A percentile compares a stretch with the other conserved stretches of the same genome.
Evolutionary conservation across 2,113 vertebrate genomes (phyloP).

Genomic region (Vidua chalybeata): DNA sequence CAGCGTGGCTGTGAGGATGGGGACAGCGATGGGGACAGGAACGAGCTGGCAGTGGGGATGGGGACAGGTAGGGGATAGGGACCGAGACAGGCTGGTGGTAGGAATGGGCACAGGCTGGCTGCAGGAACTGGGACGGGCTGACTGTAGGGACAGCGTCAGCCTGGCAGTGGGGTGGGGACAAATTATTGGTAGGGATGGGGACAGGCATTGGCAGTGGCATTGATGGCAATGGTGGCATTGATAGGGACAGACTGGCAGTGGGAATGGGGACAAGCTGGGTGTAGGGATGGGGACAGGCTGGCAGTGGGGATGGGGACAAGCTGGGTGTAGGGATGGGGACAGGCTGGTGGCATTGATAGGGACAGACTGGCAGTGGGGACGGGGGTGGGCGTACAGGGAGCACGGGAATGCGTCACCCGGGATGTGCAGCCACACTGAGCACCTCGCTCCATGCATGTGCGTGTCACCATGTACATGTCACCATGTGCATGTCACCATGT

Average conservation of each 20-base stretch:
- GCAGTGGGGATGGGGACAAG: fast-evolving
- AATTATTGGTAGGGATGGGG: no score
- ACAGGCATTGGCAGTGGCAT: no score
- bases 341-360: no score
- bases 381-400: not conserved
- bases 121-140: no score
- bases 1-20: not conserved
- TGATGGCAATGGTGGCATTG: no score
- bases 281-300: not conserved
- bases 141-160: not conserved
- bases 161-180: not conserved
- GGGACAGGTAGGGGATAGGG: not conserved
- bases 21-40: no score
- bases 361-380: not conserved
- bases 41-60: no score
- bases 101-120: not conserved
- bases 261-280: not conserved
- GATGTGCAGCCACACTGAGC: not conserved
- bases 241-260: not conserved
- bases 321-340: not conserved
- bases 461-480: not conserved
- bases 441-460: fast-evolving
- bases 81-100: not conserved
- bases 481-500: no score
- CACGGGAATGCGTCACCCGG: not conserved